Conservation (phyloP, 1,140 invertebrate species). For the Procambarus virginalis region DNA sequence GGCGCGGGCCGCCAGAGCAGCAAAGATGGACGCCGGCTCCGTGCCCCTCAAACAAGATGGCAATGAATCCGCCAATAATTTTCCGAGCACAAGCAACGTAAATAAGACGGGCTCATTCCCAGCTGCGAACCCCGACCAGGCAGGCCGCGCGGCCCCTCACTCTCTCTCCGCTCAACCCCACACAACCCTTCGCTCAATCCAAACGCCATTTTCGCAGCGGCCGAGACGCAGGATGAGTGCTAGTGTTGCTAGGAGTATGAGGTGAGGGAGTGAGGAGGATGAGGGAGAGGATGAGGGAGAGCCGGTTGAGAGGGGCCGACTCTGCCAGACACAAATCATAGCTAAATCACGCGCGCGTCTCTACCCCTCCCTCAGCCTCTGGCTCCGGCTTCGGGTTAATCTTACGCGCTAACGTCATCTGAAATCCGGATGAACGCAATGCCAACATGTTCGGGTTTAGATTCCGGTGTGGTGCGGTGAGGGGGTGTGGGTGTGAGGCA, state of each 20-base stretch:
- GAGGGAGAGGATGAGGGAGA: neutral
- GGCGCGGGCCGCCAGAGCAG: conserved; percentile 1
- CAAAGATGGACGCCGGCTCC: conserved; percentile 56
- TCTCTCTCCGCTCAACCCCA: conserved; percentile 21
- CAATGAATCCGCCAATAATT: conserved; percentile 62
- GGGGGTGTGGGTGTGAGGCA: no score
- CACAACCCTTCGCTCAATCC: conserved; percentile 48
- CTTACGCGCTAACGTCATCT: neutral
- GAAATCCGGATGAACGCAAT: neutral
- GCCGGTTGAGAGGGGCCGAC: conserved; percentile 3
- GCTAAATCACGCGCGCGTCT: conserved; percentile 68
- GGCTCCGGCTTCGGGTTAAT: conserved; percentile 48
- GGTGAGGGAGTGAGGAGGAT: neutral
- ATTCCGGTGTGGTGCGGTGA: no score
- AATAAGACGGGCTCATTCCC: conserved; percentile 62
- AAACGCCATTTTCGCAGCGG: neutral
- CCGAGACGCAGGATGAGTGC: neutral
- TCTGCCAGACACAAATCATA: conserved; percentile 69
- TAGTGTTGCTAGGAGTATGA: neutral
- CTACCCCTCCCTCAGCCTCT: conserved; percentile 37
- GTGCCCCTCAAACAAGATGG: conserved; percentile 66
- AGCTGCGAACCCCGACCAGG: conserved; percentile 67
- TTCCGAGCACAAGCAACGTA: conserved; percentile 65
- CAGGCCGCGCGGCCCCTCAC: conserved; percentile 4
- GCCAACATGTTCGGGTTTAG: no score